Base-by-base conservation (phyloP, 2,888 invertebrate genomes). In the Pristionchus entomophagus region DNA sequence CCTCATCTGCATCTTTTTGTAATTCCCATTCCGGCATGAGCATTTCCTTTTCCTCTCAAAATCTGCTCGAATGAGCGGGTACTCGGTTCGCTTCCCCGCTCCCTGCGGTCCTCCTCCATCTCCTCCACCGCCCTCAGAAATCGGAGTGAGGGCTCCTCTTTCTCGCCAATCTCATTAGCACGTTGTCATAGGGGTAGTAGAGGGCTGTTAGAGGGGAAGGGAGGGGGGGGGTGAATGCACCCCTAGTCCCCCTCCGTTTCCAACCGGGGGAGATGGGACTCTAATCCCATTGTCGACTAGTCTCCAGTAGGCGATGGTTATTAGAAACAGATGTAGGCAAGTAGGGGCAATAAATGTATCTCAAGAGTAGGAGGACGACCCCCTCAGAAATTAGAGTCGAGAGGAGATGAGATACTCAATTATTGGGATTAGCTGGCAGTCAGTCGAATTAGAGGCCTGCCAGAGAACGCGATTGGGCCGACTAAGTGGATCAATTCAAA, bases 281-380 rank as follows among this genome's bases (percentile, higher is more conserved):
- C 41, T 73, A 73, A 73, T 73, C 73, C 73, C 73, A 73, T 73
- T 73, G 41, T 45, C 41, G 73, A 73, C n/a, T 38, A 6, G n/a
- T n/a, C 14, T 45, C 73, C 41, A 73, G 73, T 38, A 22, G 73
- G 41, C 41, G 5, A n/a, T n/a, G n/a, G 41, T 73, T 73, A 73
- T 73, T 38, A 41, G 73, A 73, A 38, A 41, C 73, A 73, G 73
- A 73, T 73, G 73, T 45, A 45, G 73, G 45, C 22, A 1, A 65
- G 65, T 14, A 62, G 35, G 35, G n/a, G 35, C 73, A 41, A 41
- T 65, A 35, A 65, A 38, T 73, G 38, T 41, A 73, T 10, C 17
- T n/a, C 8, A 38, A 45, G 69, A n/a, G 69, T 22, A 73, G 8
- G 69, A 32, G 29, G 19, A 69, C 65, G 38, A 38, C n/a, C n/a